phyloP scores from a whole-genome alignment of 1,140 invertebrate species.

The Caenorhabditis latens region DNA sequence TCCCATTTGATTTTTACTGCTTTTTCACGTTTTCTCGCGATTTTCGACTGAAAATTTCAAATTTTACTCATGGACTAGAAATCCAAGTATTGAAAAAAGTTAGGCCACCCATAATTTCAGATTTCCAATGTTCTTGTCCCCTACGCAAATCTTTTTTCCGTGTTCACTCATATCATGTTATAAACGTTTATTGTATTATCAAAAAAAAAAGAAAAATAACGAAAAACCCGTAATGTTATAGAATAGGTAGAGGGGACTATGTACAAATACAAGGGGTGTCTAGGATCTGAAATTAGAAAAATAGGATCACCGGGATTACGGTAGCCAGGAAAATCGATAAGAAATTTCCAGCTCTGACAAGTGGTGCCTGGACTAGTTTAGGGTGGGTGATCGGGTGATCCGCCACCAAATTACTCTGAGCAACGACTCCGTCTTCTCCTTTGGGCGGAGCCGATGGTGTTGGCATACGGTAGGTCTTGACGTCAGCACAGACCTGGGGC shows the following conservation, averaged over 20 bases:
- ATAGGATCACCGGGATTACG: background rate
- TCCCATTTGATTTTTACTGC: no score
- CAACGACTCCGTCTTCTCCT: conserved; percentile 20
- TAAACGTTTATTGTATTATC: background rate
- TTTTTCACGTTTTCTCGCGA: no score
- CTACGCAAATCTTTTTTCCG: conserved; percentile 1
- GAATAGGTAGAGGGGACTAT: conserved; percentile 10
- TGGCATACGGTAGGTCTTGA: conserved; percentile 74
- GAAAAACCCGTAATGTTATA: conserved; percentile 10
- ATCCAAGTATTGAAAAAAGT: no score
- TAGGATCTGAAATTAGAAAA: background rate
- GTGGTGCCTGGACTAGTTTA: conserved; percentile 25
- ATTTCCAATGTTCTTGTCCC: background rate
- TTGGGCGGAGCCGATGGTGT: conserved; percentile 46
- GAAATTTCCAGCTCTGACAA: background rate
- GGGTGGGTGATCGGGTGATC: conserved; percentile 11
- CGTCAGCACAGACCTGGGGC: conserved; percentile 73
- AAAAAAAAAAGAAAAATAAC: conserved; percentile 4
- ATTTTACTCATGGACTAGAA: no score
- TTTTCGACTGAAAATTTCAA: no score
- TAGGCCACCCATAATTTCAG: no score
- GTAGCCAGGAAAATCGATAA: background rate
- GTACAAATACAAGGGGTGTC: conserved; percentile 15
- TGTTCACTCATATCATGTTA: conserved; percentile 5
- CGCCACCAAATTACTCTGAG: conserved; percentile 25